A percentile compares a stretch with the other conserved stretches of the same genome.
These are phyloP conservation scores for Cirrhinus mrigala DNA, from an alignment of 2,797 vertebrate species.

Conservation along the genomic window DNA sequence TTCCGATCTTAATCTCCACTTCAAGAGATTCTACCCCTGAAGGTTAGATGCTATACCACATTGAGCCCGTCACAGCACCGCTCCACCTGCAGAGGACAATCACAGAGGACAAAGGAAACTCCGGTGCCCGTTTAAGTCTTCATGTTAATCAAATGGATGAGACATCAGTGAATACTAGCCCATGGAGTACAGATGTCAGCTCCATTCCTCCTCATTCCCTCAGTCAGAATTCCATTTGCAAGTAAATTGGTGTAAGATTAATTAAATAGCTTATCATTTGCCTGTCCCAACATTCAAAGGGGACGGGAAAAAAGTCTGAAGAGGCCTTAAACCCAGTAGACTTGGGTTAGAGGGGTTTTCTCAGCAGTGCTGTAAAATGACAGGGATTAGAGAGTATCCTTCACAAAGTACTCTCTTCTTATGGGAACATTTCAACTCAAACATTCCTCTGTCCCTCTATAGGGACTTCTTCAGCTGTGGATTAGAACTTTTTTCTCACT, in stretches of 20 bases:
- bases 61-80: neutral
- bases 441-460: neutral
- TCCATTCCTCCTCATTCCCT: constrained; percentile 24
- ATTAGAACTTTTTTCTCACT: neutral
- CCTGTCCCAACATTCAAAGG: neutral
- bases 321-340: constrained; percentile 13
- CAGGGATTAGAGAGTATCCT: constrained; percentile 28
- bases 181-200: constrained; percentile 39
- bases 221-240: constrained; percentile 41
- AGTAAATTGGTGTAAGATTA: constrained; percentile 53
- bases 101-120: constrained; percentile 15
- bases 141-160: constrained; percentile 30
- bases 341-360: constrained; percentile 2
- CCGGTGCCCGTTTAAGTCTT: neutral
- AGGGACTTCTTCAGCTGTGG: neutral
- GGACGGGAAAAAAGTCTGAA: constrained; percentile 24
- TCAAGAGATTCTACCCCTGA: constrained; percentile 31
- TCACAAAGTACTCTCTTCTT: constrained; percentile 7
- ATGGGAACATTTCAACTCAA: constrained; percentile 35
- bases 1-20: constrained; percentile 45
- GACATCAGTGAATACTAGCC: neutral
- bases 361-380: neutral
- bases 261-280: constrained; percentile 51
- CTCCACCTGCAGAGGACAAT: constrained; percentile 30
- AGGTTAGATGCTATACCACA: constrained; percentile 33